Conservation (phyloP, 2,888 invertebrate genomes). For the Troglohyphantes excavatus region DNA sequence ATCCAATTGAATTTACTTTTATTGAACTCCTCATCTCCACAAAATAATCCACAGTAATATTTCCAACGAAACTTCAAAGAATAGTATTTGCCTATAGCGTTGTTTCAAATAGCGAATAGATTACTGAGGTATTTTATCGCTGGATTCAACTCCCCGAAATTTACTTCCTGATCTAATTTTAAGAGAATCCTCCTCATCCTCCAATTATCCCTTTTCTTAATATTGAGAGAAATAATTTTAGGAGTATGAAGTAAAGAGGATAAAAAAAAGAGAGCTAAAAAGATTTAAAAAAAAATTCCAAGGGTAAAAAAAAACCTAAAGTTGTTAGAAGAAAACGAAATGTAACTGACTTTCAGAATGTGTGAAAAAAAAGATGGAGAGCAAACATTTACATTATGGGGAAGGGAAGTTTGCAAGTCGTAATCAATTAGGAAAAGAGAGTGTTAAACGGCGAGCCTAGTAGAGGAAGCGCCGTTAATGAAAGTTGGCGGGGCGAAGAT, state of each 20-base stretch:
- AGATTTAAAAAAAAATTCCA: constrained; percentile 6
- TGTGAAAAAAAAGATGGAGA: constrained; percentile 6
- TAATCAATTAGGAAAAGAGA: constrained; percentile 68
- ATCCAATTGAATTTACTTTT: constrained; percentile 29
- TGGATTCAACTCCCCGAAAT: neutral
- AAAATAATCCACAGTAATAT: constrained; percentile 3
- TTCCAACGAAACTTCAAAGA: constrained; percentile 22
- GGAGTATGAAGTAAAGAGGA: neutral
- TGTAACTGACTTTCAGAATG: constrained; percentile 56
- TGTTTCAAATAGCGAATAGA: constrained; percentile 26
- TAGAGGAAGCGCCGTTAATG: constrained; percentile 51
- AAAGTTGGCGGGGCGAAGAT: constrained; percentile 53
- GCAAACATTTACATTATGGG: constrained; percentile 74
- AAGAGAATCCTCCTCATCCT: neutral
- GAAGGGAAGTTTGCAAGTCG: constrained; percentile 58
- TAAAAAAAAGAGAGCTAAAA: neutral
- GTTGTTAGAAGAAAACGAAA: neutral
- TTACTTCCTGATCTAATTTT: constrained; percentile 41
- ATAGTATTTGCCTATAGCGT: constrained; percentile 31
- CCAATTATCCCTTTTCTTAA: constrained; percentile 43
- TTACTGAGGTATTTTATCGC: constrained; percentile 23
- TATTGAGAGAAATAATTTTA: constrained; percentile 49
- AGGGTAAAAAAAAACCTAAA: neutral
- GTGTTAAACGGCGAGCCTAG: constrained; percentile 39
- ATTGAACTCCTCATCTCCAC: constrained; percentile 8